Base-by-base conservation (phyloP, 2,113 vertebrate species). In the Callaeas wilsoni region DNA sequence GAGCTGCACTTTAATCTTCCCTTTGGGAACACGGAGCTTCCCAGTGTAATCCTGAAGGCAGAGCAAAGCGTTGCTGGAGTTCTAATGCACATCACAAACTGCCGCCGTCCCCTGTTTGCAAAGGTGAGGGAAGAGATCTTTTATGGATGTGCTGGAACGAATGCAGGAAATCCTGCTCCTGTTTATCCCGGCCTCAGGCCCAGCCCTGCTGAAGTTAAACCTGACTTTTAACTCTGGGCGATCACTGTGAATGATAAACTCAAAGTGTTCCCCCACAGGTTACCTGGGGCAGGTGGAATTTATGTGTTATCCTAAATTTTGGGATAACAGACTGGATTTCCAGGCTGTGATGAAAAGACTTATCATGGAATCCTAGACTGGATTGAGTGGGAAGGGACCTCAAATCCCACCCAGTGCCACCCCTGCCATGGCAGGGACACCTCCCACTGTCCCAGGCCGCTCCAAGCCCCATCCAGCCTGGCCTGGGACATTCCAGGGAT, bases 1-100 rank as follows among this genome's bases (percentile, higher is more conserved):
- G 68, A 67, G 64, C 68, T 81, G 93, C 87, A 50, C 87, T 94
- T 81, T 94, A 50, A 93, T 96, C 68, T 94, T 26, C 80, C 94
- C 96, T 74, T 35, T 77, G 96, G 96, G 94, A 95, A 9, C 80
- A 35, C 12, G 16, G 76, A 74, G 77, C 76, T 93, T 84, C 89
- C 93, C 88, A 32, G 16, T 52, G 11, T 10, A 30, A 86, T 87
- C 89, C 70, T 78, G 84, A 15, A 15, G 81, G 80, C 41, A 84
- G 87, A 7, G 10, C 15, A 39, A 37, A 87, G 73, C 29, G 7
- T 65, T 62, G 59, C 79, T 44, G 32, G 87, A n/a, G 75, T 92
- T 92, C 63, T 73, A 59, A 62, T 84, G 94, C 84, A 33, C 62
- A 8, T 30, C 93, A 90, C 93, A 85, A 59, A 49, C 46, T 73